Percentiles rank a stretch among this genome's conserved stretches.
Evolutionary conservation across 2,113 vertebrate species (phyloP).

Genomic region (Chamaetylas fuelleborni): DNA sequence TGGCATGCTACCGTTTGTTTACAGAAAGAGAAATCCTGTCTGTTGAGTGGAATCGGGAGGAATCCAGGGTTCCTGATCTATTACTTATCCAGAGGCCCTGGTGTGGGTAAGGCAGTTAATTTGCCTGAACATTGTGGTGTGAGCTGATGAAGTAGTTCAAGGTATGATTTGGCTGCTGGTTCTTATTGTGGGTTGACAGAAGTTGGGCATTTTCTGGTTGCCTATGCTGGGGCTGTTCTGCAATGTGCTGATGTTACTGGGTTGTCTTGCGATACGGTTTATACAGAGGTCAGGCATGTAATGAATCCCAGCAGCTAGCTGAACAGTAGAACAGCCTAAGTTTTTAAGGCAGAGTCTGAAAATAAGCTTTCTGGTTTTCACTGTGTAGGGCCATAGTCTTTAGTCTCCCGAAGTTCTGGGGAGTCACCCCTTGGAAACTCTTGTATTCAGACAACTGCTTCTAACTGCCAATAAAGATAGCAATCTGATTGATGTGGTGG

Average conservation of each 20-base stretch:
- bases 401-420: neutral
- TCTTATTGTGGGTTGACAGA: neutral
- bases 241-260: neutral
- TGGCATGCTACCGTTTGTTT: neutral
- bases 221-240: neutral
- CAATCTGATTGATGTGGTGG: neutral
- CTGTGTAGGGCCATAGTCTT: neutral
- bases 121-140: neutral
- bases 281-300: neutral
- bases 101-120: neutral
- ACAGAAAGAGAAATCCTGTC: neutral
- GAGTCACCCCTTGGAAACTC: neutral
- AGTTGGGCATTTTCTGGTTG: neutral
- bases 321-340: neutral
- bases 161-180: neutral
- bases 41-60: fast-evolving
- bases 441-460: neutral
- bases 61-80: neutral
- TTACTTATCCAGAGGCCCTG: neutral
- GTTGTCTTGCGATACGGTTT: fast-evolving
- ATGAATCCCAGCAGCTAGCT: neutral
- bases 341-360: neutral
- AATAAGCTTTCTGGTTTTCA: neutral
- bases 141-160: neutral
- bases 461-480: neutral